These are phyloP conservation scores for Hypena proboscidalis DNA, from an alignment of 2,888 invertebrate species.

Conservation along the genomic window DNA sequence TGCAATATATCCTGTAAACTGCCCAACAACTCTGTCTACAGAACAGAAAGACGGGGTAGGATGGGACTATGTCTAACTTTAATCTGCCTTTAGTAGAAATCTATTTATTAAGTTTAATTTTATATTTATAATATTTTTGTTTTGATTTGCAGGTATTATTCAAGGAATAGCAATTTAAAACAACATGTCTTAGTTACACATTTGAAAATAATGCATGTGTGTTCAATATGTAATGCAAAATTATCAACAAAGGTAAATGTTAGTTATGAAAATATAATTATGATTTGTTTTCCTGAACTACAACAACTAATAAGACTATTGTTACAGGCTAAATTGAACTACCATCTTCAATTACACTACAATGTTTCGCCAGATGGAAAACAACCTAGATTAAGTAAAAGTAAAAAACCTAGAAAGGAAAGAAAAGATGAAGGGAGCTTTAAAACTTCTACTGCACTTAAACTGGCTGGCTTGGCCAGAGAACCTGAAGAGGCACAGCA, in stretches of 20 bases:
- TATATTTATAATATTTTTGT: not conserved
- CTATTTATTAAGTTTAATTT: too few relatives aligned
- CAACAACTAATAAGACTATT: not conserved
- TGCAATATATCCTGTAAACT: too few relatives aligned
- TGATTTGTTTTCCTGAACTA: not conserved
- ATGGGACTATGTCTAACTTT: too few relatives aligned
- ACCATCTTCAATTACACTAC: slow-evolving; percentile 58
- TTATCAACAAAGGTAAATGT: slow-evolving; percentile 68
- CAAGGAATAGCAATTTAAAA: slow-evolving; percentile 82
- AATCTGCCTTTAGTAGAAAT: too few relatives aligned
- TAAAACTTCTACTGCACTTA: slow-evolving; percentile 64
- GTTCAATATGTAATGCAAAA: slow-evolving; percentile 65
- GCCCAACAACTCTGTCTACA: too few relatives aligned
- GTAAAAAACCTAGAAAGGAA: slow-evolving; percentile 63
- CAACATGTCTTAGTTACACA: slow-evolving; percentile 83
- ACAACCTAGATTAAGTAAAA: slow-evolving; percentile 41
- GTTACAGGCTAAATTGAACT: slow-evolving; percentile 63
- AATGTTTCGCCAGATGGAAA: slow-evolving; percentile 11
- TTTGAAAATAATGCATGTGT: slow-evolving; percentile 74
- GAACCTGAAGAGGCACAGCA: slow-evolving; percentile 24
- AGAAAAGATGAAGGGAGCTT: slow-evolving; percentile 64
- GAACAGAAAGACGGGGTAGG: too few relatives aligned
- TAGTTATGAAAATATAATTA: not conserved
- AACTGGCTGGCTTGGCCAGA: slow-evolving; percentile 60
- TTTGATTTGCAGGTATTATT: slow-evolving; percentile 70